Percentiles rank a stretch among this genome's conserved stretches.
These are phyloP conservation scores for Ictalurus furcatus DNA, from an alignment of 2,113 vertebrate species.

Conservation along the genomic window DNA sequence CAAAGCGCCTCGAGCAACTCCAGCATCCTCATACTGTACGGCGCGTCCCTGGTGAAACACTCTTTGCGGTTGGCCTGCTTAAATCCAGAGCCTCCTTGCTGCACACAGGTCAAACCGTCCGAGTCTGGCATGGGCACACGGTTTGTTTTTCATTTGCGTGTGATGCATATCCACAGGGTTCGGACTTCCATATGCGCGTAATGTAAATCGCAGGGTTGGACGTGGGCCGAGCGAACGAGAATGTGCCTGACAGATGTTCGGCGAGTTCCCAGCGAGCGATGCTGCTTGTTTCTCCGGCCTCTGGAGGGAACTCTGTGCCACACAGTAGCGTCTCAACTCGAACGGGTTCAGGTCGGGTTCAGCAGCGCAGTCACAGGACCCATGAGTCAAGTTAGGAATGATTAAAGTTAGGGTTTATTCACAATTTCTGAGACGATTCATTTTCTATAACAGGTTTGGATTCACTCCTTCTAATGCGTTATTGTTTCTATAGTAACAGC, in stretches of 20 bases:
- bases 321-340: slow-evolving; percentile 69
- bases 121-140: slow-evolving; percentile 54
- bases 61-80: slow-evolving; percentile 34
- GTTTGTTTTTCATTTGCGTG: slow-evolving; percentile 64
- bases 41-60: slow-evolving; percentile 17
- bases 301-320: slow-evolving; percentile 70
- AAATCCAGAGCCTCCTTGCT: slow-evolving; percentile 46
- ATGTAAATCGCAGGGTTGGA: slow-evolving; percentile 55
- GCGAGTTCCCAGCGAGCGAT: slow-evolving; percentile 62
- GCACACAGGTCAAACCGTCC: slow-evolving; percentile 48
- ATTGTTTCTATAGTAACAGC: too few relatives aligned
- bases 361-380: slow-evolving; percentile 40
- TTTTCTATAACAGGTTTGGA: background rate
- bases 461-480: background rate
- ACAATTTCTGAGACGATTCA: background rate
- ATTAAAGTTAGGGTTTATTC: background rate
- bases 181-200: slow-evolving; percentile 47
- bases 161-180: slow-evolving; percentile 60
- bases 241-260: slow-evolving; percentile 77
- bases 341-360: slow-evolving; percentile 68
- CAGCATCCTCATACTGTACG: slow-evolving; percentile 16
- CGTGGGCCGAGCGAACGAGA: slow-evolving; percentile 66
- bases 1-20: slow-evolving; percentile 47
- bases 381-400: background rate
- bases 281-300: slow-evolving; percentile 67